Base-by-base conservation (phyloP, 2,113 vertebrate genomes). In the Notechis scutatus region DNA sequence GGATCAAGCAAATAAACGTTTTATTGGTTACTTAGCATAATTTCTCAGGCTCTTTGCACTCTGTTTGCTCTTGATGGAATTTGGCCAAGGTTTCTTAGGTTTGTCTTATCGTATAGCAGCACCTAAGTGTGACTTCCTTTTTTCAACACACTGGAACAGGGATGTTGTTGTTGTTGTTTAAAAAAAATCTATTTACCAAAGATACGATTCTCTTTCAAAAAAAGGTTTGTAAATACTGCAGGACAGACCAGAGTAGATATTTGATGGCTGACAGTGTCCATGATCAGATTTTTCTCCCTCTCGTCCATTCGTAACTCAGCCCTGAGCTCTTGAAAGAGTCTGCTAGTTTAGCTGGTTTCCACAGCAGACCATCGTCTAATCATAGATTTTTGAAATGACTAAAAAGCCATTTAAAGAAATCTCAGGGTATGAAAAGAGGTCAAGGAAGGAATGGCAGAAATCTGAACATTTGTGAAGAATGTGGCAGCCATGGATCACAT, bases 1-100 rank as follows among this genome's bases (percentile, higher is more conserved):
- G 81, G 94, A 95, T 74, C 74, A 93, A 91, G 14, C 89, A 95
- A 96, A 96, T 95, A 94, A 92, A 85, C 93, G 94, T 91, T 96
- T 96, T 96, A 96, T 96, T 47, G 0, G 52, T 92, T 94, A 94
- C 95, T 96, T 96, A 95, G 96, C 93, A 94, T 95, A 95, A 97
- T 97, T 96, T 94, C 85, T 93, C 93, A 0, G 0, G 93, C 93
- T 1, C 94, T 93, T 93, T 95, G 92, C 24, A 24, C 94, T 23
- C 23, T 11, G 52, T 94, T 95, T 96, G 95, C 93, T 93, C 94
- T 93, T 96, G 91, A 91, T 94, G 85, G 87, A 96, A 94, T 81
- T 94, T 94, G 92, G 87, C 90, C 94, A 93, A 95, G 89, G 87
- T 87, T 96, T 96, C 74, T 93, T 64, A 42, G 95, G 88, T 94